phyloP scores from a whole-genome alignment of 2,113 vertebrate genomes.

The Campylorhamphus procurvoides region DNA sequence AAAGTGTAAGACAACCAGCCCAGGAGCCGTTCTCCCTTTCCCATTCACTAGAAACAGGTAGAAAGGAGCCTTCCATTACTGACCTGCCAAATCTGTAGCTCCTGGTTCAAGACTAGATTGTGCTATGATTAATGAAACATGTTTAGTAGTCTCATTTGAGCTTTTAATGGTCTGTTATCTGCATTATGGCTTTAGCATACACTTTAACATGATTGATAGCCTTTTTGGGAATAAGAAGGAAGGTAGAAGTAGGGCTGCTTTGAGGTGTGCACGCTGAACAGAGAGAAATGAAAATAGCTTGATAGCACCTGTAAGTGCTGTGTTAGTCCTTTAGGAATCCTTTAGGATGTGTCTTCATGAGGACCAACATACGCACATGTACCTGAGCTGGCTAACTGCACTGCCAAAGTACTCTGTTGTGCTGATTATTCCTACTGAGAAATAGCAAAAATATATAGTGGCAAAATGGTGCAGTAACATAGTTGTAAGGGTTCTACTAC shows the following conservation, averaged over 20 bases:
- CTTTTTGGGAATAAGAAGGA: background rate
- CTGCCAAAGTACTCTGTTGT: background rate
- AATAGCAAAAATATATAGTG: background rate
- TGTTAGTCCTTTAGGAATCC: background rate
- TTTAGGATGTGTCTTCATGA: background rate
- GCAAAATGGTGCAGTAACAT: background rate
- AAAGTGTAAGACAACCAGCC: background rate
- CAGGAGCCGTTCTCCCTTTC: background rate
- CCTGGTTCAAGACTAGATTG: conserved; percentile 24
- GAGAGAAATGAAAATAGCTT: background rate
- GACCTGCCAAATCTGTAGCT: background rate
- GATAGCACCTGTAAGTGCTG: background rate
- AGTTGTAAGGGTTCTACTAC: background rate
- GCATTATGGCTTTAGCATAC: conserved; percentile 1
- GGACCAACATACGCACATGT: fast-evolving
- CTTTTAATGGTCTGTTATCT: conserved; percentile 55
- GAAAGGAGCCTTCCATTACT: background rate
- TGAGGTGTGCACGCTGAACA: background rate
- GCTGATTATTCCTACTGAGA: background rate
- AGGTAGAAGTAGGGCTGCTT: background rate
- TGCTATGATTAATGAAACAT: conserved; percentile 61
- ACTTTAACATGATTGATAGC: conserved; percentile 45
- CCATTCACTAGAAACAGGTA: background rate
- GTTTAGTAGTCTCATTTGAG: conserved; percentile 59
- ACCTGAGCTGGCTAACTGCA: background rate